Evolutionary conservation across 2,113 vertebrate species (phyloP).

Genomic region (Calidris pugnax): DNA sequence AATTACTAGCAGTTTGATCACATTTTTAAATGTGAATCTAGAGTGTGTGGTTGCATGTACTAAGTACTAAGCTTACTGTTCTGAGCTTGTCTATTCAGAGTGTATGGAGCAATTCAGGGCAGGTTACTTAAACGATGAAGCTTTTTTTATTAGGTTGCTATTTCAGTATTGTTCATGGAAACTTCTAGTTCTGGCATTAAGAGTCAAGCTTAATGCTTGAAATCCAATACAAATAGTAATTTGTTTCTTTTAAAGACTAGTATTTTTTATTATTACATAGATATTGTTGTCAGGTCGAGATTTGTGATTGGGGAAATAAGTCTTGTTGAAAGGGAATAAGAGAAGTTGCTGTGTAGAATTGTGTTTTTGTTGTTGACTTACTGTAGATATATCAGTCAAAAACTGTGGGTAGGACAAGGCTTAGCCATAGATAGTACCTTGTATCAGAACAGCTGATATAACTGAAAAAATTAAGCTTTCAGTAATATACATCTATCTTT

Average conservation of each 20-base stretch:
- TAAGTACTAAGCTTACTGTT: not conserved
- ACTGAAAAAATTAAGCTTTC: not conserved
- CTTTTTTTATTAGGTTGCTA: not conserved
- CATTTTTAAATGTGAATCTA: not conserved
- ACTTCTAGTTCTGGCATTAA: not conserved
- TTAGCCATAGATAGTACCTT: not conserved
- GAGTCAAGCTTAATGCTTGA: not conserved
- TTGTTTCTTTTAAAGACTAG: not conserved
- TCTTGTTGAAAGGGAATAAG: not conserved
- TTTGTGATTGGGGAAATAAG: not conserved
- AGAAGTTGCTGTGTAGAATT: not conserved
- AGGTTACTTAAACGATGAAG: not conserved
- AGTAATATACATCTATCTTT: not conserved
- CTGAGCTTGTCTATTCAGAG: not conserved
- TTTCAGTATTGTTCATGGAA: not conserved
- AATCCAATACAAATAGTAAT: not conserved
- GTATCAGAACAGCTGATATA: not conserved
- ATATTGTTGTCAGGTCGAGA: not conserved
- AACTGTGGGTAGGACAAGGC: not conserved
- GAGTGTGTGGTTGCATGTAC: not conserved
- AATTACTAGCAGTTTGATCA: not conserved
- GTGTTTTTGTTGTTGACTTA: not conserved
- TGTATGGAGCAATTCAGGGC: not conserved
- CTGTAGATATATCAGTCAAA: not conserved
- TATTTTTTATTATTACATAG: not conserved